Evolutionary conservation across 2,113 vertebrate species (phyloP), one percentile per base, ranked within the genome.

Genomic region (Melanostigma gelatinosum): DNA sequence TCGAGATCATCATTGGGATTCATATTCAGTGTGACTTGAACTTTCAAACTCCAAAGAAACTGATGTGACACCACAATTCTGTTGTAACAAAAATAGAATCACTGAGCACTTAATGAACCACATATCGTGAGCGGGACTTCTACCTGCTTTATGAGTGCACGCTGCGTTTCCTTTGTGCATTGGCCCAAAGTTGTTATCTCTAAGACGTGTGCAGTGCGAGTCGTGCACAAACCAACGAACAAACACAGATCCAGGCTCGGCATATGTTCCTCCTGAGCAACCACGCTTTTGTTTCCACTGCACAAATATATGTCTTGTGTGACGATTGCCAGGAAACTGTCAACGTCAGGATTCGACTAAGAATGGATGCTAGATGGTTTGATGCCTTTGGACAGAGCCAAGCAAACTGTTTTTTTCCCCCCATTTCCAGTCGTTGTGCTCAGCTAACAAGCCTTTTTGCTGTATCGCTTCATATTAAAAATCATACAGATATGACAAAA

Each of bases 251-350:
- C 44, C 20, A 2, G 1, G 8, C 42, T 65, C 11, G 0, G 34
- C 48, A 70, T 54, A 71, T 63, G 74, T 72, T 78, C n/a, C 24
- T 34, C 70, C 29, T 57, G 18, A 69, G 24, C 36, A 44, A 40
- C 34, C 40, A 44, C 40, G 29, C 32, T 38, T 66, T 48, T 72
- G 66, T 66, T 72, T 62, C 44, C 20, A 27, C n/a, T 2, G 18
- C 10, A 69, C 42, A 81, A 34, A 76, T 46, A 63, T 76, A 77
- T 44, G 54, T 13, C 32, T 24, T 58, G 18, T 34, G 22, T 42
- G 58, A 24, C n/a, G 34, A 16, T 24, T 55, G 24, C 13, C 11
- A 71, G 27, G 3, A 0, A 34, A 68, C 46, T 73, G 48, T 50
- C 20, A 75, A 36, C 42, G 22, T 18, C 27, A 20, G 54, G 36